Conservation (phyloP, 92 coral and sea anemone species). For the Pocillopora meandrina region DNA sequence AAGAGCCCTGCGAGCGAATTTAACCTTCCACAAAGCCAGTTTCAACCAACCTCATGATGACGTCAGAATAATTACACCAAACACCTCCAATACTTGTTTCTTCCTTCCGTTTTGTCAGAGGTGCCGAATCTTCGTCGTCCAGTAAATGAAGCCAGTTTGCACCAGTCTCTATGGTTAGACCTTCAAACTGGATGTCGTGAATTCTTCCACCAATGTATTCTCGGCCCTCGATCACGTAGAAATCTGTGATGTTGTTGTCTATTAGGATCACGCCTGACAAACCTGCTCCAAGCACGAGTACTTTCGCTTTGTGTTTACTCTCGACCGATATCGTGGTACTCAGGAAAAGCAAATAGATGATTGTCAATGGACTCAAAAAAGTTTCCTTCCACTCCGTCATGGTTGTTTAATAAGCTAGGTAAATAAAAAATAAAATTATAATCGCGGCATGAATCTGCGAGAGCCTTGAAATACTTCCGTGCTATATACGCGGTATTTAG, state of each 20-base stretch:
- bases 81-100: conserved; percentile 27
- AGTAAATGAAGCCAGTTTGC: conserved; percentile 86
- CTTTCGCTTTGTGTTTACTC: conserved; percentile 30
- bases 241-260: conserved; percentile 71
- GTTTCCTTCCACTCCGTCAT: neutral
- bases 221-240: conserved; percentile 80
- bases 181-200: conserved; percentile 50
- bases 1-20: neutral
- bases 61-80: conserved; percentile 48
- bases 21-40: neutral
- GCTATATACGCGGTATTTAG: too few relatives aligned
- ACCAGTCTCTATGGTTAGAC: conserved; percentile 65
- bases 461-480: too few relatives aligned
- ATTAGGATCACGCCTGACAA: conserved; percentile 73
- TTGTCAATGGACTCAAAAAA: neutral
- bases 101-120: conserved; percentile 21
- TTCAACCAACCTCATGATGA: conserved; percentile 37
- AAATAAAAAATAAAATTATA: neutral
- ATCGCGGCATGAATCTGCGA: neutral
- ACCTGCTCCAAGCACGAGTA: conserved; percentile 86
- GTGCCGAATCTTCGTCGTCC: conserved; percentile 46
- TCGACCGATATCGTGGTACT: neutral
- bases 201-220: conserved; percentile 86
- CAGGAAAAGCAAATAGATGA: neutral
- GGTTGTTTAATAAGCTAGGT: neutral